Percentiles rank a stretch among this genome's conserved stretches.
phyloP scores from a whole-genome alignment of 2,888 invertebrate genomes.

The Ommatoiulus sabulosus region DNA sequence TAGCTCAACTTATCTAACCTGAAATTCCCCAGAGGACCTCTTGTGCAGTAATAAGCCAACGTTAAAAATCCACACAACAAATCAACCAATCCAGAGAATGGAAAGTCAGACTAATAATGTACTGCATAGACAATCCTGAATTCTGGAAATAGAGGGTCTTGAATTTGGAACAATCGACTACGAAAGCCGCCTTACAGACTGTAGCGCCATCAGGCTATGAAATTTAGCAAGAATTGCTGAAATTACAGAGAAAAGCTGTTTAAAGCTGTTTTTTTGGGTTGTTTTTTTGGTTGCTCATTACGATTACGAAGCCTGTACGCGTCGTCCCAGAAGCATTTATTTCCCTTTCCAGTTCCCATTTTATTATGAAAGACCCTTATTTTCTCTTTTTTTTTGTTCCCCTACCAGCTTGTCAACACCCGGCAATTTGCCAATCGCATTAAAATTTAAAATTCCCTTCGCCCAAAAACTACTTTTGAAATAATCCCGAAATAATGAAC shows the following conservation, averaged over 20 bases:
- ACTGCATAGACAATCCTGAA: too few species aligned
- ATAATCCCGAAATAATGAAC: slow-evolving; percentile 53
- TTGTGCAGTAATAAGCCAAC: too few species aligned
- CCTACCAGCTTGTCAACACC: slow-evolving; percentile 36
- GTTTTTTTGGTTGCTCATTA: not conserved
- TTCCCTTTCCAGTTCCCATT: not conserved
- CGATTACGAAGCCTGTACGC: not conserved
- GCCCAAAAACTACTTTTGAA: slow-evolving; percentile 48
- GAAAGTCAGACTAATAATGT: too few species aligned
- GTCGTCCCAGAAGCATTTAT: slow-evolving; percentile 9
- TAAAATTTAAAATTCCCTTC: slow-evolving; percentile 53
- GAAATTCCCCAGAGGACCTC: too few species aligned
- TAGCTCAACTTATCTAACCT: too few species aligned
- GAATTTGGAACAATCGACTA: too few species aligned
- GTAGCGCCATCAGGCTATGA: not conserved
- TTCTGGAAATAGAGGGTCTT: too few species aligned
- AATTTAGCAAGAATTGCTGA: not conserved
- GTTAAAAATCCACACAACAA: too few species aligned
- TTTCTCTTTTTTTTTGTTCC: not conserved
- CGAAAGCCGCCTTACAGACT: not conserved
- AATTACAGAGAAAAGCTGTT: not conserved
- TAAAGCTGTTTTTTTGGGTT: too few species aligned
- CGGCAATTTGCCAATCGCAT: slow-evolving; percentile 49
- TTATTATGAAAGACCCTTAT: slow-evolving; percentile 28
- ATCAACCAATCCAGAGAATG: too few species aligned